Base-by-base conservation (phyloP, 2,888 invertebrate genomes). In the Cyclophora punctaria region DNA sequence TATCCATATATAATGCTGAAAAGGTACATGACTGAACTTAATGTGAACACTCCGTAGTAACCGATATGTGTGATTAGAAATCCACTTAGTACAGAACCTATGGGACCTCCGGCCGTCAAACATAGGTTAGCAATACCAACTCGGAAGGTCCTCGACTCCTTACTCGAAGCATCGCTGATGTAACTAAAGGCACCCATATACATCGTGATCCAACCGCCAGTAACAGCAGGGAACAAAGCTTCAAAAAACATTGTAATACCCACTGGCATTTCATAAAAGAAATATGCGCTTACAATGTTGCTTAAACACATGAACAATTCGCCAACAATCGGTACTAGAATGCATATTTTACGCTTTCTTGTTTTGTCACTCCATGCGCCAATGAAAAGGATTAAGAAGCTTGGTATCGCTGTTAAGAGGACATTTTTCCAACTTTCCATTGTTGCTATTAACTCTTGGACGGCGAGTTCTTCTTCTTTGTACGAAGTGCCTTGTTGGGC, bases 401-500 rank as follows among this genome's bases (percentile, higher is more conserved):
- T 84, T 3, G 91, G 91, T 44, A 91, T 71, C 0, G 89, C 76
- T 40, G 90, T 90, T 47, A 90, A 72, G 0, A 91, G 67, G 1
- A 90, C 71, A 35, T 88, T 89, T 62, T 90, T 90, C 89, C 90
- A 90, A 7, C 83, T 85, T 51, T 89, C 84, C 83, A 91, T 90
- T 2, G 80, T 79, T 1, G 88, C 81, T 44, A 91, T 89, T 5
- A 91, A 70, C 50, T 89, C 82, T 56, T 91, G 91, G 0, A 92
- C 90, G 3, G 89, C 87, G 6, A 89, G 72, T 66, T 93, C 93
- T 74, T 94, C 90, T 46, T 75, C 66, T 3, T 90, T 88, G 64
- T 91, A 92, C 59, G 89, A 90, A 4, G 90, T 90, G 4, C 94
- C 94, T 67, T 94, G 89, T 65, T 94, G 90, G 3, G 90, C 90